These are phyloP conservation scores for Phyllostomus hastatus DNA, from an alignment of 2,113 vertebrate species.

Conservation along the genomic window DNA sequence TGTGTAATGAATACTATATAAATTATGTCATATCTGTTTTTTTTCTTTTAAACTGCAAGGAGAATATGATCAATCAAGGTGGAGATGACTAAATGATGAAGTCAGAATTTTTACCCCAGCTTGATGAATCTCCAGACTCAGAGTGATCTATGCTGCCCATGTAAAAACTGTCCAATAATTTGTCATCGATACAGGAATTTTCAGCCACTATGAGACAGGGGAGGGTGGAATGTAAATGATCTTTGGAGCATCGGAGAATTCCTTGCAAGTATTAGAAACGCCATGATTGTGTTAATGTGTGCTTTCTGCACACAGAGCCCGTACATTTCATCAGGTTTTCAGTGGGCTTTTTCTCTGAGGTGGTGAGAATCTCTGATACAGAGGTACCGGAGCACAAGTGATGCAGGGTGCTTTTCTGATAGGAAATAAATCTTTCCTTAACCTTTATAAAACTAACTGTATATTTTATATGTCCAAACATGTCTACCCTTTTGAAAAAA, in stretches of 20 bases:
- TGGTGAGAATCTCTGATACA: not conserved
- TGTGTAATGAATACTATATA: slow-evolving; percentile 16
- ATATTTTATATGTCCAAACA: not conserved
- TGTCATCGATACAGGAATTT: not conserved
- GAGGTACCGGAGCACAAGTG: not conserved
- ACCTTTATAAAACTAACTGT: slow-evolving; percentile 25
- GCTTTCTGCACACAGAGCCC: not conserved
- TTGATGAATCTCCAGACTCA: not conserved
- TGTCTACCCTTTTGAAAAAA: not conserved
- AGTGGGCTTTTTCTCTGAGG: not conserved
- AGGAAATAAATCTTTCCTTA: not conserved
- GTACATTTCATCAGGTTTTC: not conserved
- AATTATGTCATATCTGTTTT: not conserved
- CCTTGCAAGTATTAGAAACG: not conserved
- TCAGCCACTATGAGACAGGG: not conserved
- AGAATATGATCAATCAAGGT: not conserved
- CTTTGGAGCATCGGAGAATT: not conserved
- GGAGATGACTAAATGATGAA: not conserved
- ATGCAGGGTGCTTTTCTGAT: not conserved
- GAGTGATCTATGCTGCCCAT: not conserved
- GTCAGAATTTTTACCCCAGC: slow-evolving; percentile 44
- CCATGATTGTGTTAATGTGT: not conserved
- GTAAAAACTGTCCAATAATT: not conserved
- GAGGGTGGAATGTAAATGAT: not conserved
- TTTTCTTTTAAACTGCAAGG: not conserved